Evolutionary conservation across 2,888 invertebrate species (phyloP).

Genomic region (Alsophila aescularia): DNA sequence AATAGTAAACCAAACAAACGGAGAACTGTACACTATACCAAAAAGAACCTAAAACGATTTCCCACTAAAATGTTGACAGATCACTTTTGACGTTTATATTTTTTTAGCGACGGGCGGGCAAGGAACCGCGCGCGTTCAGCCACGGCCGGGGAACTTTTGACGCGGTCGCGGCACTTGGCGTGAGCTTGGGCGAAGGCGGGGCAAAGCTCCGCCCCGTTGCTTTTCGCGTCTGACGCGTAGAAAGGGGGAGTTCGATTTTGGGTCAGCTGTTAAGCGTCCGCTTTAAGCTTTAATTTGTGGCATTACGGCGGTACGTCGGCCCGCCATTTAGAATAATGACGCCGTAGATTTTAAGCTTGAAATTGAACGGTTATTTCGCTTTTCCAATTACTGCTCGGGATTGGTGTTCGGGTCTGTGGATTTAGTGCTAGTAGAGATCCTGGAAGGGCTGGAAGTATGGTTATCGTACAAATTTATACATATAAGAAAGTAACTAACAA

Average conservation of each 20-base stretch:
- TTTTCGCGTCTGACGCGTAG: slow-evolving; percentile 69
- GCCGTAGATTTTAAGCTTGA: slow-evolving; percentile 63
- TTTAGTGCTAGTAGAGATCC: background rate
- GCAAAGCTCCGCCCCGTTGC: slow-evolving; percentile 74
- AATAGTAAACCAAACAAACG: background rate
- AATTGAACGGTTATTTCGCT: slow-evolving; percentile 63
- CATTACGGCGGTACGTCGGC: slow-evolving; percentile 72
- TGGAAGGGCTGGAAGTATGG: too few species aligned
- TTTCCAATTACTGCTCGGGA: slow-evolving; percentile 58
- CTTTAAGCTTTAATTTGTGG: slow-evolving; percentile 85
- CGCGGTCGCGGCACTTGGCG: slow-evolving; percentile 65
- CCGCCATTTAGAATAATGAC: slow-evolving; percentile 80
- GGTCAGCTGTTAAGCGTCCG: slow-evolving; percentile 84
- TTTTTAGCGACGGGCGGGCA: slow-evolving; percentile 44
- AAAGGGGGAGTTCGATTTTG: slow-evolving; percentile 70
- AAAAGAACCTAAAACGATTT: background rate
- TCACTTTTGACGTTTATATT: slow-evolving; percentile 53
- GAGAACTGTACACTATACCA: slow-evolving; percentile 34
- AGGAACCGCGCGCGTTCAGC: slow-evolving; percentile 64
- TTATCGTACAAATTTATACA: too few species aligned
- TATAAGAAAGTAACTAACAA: too few species aligned
- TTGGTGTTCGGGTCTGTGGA: background rate
- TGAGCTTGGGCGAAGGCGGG: slow-evolving; percentile 70
- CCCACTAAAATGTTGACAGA: slow-evolving; percentile 38
- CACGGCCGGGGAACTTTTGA: slow-evolving; percentile 77